Base-by-base conservation (phyloP, 2,113 vertebrate genomes). In the Siniperca knerii region DNA sequence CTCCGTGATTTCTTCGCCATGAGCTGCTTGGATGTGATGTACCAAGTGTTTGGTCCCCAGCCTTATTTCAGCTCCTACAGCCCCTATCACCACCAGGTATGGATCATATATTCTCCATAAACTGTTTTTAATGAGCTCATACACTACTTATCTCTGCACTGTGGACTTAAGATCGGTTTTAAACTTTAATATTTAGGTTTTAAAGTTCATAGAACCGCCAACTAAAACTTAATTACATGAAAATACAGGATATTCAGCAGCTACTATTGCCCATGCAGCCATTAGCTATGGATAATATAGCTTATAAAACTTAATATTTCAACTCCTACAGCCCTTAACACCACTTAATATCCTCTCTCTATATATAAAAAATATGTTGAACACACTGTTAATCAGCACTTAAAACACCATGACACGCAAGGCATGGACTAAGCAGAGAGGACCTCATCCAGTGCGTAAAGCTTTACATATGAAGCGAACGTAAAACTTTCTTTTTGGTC, bases 1-100 rank as follows among this genome's bases (percentile, higher is more conserved):
- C 92, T 93, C 83, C 94, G 93, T 96, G 91, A 94, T 90, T 79
- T 83, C 54, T 92, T 91, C 97, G 98, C 96, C 97, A 99, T 99
- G 98, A 99, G 98, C 97, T 99, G 98, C 96, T 81, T 99, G 97
- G 98, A 99, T 98, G 98, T 99, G 94, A 97, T 99, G 97, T 99
- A 98, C 96, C 97, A 97, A 95, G 98, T 98, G 80, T 99, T 98
- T 81, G 97, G 97, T 93, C 95, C 97, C 65, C 98, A 99, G 94
- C 96, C 97, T 72, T 99, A 98, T 90, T 98, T 99, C 92, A 91
- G 89, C 93, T 91, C 93, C 85, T 98, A 98, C 93, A 96, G 96
- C 79, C 97, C 98, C 52, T 98, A 98, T 76, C 96, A 96, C 77
- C 97, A 96, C 82, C 98, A 98, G 97, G 97, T 99, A 97, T 0